These are phyloP conservation scores for Papilio xuthus DNA, from an alignment of 1,140 invertebrate genomes.

Conservation along the genomic window DNA sequence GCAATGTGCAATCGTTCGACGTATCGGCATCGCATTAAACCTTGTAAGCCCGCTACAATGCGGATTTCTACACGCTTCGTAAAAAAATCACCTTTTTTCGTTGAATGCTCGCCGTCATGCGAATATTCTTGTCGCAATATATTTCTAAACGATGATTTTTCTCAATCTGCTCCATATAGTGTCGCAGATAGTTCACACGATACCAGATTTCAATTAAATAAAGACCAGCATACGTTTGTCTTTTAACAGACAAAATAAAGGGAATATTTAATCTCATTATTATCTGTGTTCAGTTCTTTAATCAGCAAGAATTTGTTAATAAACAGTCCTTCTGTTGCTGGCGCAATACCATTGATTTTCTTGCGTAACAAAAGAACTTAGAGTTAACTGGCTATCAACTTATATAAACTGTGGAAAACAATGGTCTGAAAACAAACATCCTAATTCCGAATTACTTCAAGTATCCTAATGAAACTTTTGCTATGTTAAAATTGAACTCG, in stretches of 20 bases:
- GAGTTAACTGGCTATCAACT: too few relatives aligned
- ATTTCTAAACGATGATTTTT: conserved; percentile 33
- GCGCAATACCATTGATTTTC: background rate
- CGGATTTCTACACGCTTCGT: conserved; percentile 58
- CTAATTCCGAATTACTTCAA: background rate
- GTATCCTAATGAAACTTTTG: background rate
- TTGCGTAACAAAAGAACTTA: too few relatives aligned
- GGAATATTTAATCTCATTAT: background rate
- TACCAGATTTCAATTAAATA: conserved; percentile 10
- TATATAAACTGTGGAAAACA: too few relatives aligned
- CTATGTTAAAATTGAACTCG: background rate
- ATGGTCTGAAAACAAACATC: background rate
- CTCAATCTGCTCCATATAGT: conserved; percentile 8
- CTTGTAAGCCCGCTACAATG: conserved; percentile 65
- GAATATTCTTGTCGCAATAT: conserved; percentile 55
- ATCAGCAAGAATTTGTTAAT: background rate
- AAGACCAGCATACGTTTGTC: background rate
- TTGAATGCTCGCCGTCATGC: conserved; percentile 57
- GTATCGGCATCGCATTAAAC: conserved; percentile 75
- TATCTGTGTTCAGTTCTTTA: background rate
- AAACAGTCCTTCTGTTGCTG: background rate
- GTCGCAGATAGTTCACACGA: conserved; percentile 20
- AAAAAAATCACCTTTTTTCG: conserved; percentile 56
- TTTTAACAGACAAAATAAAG: background rate
- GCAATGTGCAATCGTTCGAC: conserved; percentile 71